Conservation (phyloP, 1,140 invertebrate genomes). For the Drosophila micromelanica region DNA sequence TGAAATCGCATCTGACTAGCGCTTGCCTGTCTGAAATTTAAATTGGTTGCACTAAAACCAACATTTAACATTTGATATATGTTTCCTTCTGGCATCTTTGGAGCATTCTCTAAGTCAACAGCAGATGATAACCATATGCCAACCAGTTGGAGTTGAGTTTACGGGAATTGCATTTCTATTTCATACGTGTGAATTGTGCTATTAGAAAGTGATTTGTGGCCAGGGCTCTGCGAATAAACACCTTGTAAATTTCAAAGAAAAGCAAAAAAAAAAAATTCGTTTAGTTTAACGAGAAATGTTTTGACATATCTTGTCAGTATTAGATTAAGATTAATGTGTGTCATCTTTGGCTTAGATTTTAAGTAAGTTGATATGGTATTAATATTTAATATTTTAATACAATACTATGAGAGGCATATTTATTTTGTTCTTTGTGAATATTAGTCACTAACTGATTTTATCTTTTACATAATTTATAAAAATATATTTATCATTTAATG, state of each 20-base stretch:
- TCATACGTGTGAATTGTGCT: conserved; percentile 16
- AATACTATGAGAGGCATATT: no score
- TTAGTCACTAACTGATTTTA: no score
- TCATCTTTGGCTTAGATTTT: not conserved
- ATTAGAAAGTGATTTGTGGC: conserved; percentile 41
- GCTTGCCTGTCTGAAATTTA: conserved; percentile 31
- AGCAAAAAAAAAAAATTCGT: not conserved
- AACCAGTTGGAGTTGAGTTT: not conserved
- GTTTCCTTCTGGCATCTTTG: conserved; percentile 27
- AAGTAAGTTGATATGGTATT: no score
- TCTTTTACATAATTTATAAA: no score
- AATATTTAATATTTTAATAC: no score
- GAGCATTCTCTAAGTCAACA: conserved; percentile 5
- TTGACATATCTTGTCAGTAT: conserved; percentile 1
- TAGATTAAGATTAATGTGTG: not conserved
- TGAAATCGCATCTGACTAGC: not conserved
- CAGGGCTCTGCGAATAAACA: not conserved
- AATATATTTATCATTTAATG: no score
- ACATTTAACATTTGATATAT: conserved; percentile 48
- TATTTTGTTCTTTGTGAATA: no score
- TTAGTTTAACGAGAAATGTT: conserved; percentile 2
- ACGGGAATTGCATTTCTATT: conserved; percentile 18
- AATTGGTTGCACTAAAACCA: conserved; percentile 39
- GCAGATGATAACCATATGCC: conserved; percentile 6
- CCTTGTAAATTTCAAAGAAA: conserved; percentile 1